Evolutionary conservation across 1,140 invertebrate genomes (phyloP).

Genomic region (Tetramorium parvispinum): DNA sequence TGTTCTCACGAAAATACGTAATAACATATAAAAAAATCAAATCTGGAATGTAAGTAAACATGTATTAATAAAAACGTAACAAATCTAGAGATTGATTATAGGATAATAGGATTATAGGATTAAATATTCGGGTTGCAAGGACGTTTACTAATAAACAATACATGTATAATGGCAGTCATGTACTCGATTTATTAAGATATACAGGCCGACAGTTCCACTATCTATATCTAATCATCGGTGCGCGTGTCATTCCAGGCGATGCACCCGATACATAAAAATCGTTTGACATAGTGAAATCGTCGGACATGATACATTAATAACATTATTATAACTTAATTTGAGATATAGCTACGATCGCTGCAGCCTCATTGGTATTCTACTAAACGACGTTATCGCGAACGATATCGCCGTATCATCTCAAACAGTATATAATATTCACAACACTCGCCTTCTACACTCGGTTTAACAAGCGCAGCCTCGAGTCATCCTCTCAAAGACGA

Average conservation of each 20-base stretch:
- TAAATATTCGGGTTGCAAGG: background rate
- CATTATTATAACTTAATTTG: slow-evolving; percentile 70
- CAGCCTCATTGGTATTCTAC: slow-evolving; percentile 66
- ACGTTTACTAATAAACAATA: slow-evolving; percentile 40
- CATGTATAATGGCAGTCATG: slow-evolving; percentile 70
- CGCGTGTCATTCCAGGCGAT: slow-evolving; percentile 6
- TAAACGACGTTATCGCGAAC: slow-evolving; percentile 58
- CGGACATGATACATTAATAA: slow-evolving; percentile 77
- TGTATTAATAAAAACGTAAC: background rate
- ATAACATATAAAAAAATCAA: background rate
- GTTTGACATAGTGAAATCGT: slow-evolving; percentile 66
- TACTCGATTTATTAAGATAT: slow-evolving; percentile 77
- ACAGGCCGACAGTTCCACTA: slow-evolving; percentile 71
- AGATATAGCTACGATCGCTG: slow-evolving; percentile 72
- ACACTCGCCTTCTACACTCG: slow-evolving; percentile 62
- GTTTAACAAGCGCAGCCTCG: slow-evolving; percentile 74
- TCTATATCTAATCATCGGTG: slow-evolving; percentile 60
- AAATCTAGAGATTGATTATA: background rate
- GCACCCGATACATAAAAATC: slow-evolving; percentile 63
- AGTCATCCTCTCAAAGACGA: slow-evolving; percentile 69
- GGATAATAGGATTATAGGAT: slow-evolving; percentile 6
- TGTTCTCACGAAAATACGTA: background rate
- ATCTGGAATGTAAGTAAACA: background rate
- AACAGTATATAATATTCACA: slow-evolving; percentile 66
- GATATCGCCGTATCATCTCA: slow-evolving; percentile 52